These are phyloP conservation scores for Peromyscus eremicus DNA, from an alignment of 2,797 vertebrate species.

Conservation along the genomic window DNA sequence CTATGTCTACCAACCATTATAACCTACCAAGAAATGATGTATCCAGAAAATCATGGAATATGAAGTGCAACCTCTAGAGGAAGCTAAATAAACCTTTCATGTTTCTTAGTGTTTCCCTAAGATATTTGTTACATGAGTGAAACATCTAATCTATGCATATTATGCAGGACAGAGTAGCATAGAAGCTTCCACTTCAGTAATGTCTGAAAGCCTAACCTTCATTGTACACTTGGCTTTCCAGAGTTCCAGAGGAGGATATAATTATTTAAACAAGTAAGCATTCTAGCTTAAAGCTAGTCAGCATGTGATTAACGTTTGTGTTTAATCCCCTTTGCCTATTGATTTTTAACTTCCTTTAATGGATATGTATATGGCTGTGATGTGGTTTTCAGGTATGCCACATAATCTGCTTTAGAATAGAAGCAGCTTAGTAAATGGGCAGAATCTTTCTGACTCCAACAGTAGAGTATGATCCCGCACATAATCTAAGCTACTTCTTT, in stretches of 20 bases:
- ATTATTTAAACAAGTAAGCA: constrained; percentile 5
- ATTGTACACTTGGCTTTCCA: neutral
- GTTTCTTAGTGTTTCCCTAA: neutral
- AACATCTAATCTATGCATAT: neutral
- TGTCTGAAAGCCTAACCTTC: neutral
- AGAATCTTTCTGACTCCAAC: neutral
- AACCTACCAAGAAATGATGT: neutral
- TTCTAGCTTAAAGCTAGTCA: neutral
- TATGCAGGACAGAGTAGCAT: neutral
- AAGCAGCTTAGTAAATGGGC: neutral
- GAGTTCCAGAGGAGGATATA: neutral
- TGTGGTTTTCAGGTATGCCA: neutral
- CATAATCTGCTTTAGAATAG: neutral
- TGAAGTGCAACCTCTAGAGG: neutral
- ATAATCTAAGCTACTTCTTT: neutral
- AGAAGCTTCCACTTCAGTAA: neutral
- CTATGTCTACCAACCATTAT: neutral
- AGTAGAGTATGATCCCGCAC: neutral
- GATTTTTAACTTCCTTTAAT: neutral
- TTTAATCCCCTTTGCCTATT: neutral
- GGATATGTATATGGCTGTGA: neutral
- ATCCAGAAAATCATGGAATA: neutral
- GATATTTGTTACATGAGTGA: neutral
- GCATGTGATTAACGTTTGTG: neutral
- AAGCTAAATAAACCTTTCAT: neutral